Evolutionary conservation across 2,888 invertebrate genomes (phyloP).

Genomic region (Dione juno): DNA sequence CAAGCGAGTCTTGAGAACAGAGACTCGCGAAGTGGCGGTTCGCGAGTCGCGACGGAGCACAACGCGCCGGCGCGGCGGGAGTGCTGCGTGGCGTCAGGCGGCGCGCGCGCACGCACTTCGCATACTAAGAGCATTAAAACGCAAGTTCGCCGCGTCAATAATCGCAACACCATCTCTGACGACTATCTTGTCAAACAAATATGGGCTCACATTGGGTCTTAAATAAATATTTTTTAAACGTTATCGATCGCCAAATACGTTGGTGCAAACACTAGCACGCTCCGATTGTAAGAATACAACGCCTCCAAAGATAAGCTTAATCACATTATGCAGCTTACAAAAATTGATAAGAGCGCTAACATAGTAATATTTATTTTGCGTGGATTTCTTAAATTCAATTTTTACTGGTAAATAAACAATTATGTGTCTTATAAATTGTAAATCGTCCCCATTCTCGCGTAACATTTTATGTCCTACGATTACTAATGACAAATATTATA

Average conservation of each 20-base stretch:
- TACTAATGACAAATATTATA: background rate
- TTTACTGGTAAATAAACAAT: background rate
- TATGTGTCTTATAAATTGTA: too few species aligned
- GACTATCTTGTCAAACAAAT: constrained; percentile 71
- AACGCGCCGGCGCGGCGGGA: constrained; percentile 57
- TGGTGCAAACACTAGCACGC: constrained; percentile 61
- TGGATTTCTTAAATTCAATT: background rate
- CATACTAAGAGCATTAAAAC: constrained; percentile 71
- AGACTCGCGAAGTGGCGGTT: constrained; percentile 64
- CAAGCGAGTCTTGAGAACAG: constrained; percentile 57
- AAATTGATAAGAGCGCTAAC: constrained; percentile 52
- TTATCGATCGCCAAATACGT: constrained; percentile 72
- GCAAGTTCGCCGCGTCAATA: constrained; percentile 64
- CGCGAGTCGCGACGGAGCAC: constrained; percentile 55
- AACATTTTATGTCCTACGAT: background rate
- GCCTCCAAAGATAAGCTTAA: constrained; percentile 62
- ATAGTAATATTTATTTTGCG: constrained; percentile 9
- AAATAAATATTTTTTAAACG: constrained; percentile 67
- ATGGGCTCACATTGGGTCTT: constrained; percentile 56
- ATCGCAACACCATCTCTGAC: constrained; percentile 69
- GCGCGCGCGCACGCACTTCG: constrained; percentile 75
- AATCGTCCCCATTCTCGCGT: background rate
- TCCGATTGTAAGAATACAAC: constrained; percentile 64
- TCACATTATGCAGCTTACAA: constrained; percentile 59
- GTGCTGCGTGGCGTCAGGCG: constrained; percentile 72